Percentiles rank a stretch among this genome's conserved stretches.
phyloP scores from a whole-genome alignment of 2,113 vertebrate species.

The Pseudois nayaur region DNA sequence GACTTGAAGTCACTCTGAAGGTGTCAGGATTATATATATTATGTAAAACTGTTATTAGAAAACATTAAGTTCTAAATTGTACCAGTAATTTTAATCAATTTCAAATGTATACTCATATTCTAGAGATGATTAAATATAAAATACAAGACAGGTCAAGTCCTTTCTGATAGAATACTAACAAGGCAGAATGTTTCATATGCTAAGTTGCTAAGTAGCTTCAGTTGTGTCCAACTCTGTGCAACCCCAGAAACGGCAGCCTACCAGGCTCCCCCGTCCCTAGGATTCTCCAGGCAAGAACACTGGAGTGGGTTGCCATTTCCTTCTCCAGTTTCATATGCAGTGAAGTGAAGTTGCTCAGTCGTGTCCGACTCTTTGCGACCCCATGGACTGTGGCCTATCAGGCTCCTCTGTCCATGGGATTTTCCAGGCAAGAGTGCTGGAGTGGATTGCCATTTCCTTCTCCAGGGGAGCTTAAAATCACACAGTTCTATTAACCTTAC shows the following conservation, averaged over 20 bases:
- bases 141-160: background rate
- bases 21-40: conserved; percentile 34
- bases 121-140: conserved; percentile 27
- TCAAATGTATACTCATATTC: background rate
- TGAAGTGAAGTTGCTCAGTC: too few relatives aligned
- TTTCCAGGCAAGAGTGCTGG: too few relatives aligned
- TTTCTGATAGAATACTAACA: conserved; percentile 7
- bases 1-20: background rate
- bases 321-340: background rate
- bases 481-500: background rate
- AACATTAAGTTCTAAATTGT: background rate
- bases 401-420: too few relatives aligned
- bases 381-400: too few relatives aligned
- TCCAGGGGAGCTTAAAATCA: background rate
- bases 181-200: background rate
- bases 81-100: background rate
- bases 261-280: too few relatives aligned
- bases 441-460: too few relatives aligned
- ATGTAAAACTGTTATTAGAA: conserved; percentile 24
- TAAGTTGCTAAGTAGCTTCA: too few relatives aligned
- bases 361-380: too few relatives aligned
- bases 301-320: too few relatives aligned
- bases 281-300: too few relatives aligned
- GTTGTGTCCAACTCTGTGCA: too few relatives aligned
- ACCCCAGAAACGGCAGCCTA: too few relatives aligned